Evolutionary conservation across 1,140 invertebrate species (phyloP).

Genomic region (Apis laboriosa): DNA sequence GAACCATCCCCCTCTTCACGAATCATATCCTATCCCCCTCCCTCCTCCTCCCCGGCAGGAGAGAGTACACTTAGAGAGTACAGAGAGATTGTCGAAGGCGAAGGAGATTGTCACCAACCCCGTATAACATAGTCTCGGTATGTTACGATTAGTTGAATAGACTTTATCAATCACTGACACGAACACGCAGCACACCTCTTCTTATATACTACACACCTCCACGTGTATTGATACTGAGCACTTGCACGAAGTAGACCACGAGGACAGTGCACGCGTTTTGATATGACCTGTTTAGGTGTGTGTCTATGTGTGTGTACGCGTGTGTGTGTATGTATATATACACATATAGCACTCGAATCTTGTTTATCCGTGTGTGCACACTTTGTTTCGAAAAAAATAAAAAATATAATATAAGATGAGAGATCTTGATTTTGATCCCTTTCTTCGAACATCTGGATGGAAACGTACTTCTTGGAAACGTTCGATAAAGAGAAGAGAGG

Average conservation of each 20-base stretch:
- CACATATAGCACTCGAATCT: too few relatives aligned
- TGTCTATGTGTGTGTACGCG: too few relatives aligned
- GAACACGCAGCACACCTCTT: not conserved
- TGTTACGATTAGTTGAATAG: slow-evolving; percentile 46
- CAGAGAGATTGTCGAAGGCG: slow-evolving; percentile 32
- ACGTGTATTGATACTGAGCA: not conserved
- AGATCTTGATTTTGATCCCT: too few relatives aligned
- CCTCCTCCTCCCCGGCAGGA: slow-evolving; percentile 12
- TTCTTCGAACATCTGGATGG: too few relatives aligned
- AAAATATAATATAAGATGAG: too few relatives aligned
- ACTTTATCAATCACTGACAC: slow-evolving; percentile 28
- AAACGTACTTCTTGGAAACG: too few relatives aligned
- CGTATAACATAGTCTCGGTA: slow-evolving; percentile 45
- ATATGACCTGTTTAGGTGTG: too few relatives aligned
- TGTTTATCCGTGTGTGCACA: too few relatives aligned
- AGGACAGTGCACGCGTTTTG: not conserved
- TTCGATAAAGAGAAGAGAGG: not conserved
- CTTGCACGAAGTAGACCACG: too few relatives aligned
- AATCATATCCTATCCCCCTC: slow-evolving; percentile 5
- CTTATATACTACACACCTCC: slow-evolving; percentile 15
- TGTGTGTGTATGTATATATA: too few relatives aligned
- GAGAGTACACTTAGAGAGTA: slow-evolving; percentile 18
- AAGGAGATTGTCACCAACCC: slow-evolving; percentile 44
- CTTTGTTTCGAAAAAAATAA: too few relatives aligned
- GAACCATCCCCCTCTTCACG: not conserved